Evolutionary conservation across 2,113 vertebrate species (phyloP).

Genomic region (Sebastes schlegelii): DNA sequence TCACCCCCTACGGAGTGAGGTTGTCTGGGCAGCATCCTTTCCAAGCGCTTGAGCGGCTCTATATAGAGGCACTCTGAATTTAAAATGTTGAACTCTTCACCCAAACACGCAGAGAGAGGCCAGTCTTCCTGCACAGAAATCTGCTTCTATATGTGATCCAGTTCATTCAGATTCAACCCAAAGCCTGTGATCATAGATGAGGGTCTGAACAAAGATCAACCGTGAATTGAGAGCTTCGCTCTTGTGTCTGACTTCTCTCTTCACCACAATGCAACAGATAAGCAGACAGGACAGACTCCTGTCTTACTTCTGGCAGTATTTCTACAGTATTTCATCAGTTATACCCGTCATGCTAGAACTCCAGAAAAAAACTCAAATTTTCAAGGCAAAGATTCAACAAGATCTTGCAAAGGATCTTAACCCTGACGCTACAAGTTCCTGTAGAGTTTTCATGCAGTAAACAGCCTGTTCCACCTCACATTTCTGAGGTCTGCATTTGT

Average conservation of each 20-base stretch:
- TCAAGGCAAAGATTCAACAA: background rate
- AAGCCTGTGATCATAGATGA: constrained; percentile 5
- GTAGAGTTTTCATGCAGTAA: background rate
- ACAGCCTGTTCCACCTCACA: background rate
- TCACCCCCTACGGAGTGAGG: background rate
- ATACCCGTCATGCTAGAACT: background rate
- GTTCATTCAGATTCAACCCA: background rate
- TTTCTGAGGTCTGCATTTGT: background rate
- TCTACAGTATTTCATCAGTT: background rate
- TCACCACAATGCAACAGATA: background rate
- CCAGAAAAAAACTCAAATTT: background rate
- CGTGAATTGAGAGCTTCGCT: background rate
- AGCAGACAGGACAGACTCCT: too few relatives aligned
- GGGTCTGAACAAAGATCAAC: constrained; percentile 14
- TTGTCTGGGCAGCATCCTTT: constrained; percentile 12
- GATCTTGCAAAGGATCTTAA: background rate
- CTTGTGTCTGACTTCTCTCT: background rate
- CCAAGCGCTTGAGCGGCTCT: background rate
- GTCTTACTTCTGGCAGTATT: too few relatives aligned
- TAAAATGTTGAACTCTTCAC: background rate
- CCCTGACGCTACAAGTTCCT: background rate
- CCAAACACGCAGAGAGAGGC: background rate
- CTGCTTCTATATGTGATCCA: background rate
- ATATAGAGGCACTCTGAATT: background rate
- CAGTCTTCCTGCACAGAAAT: background rate